phyloP scores from a whole-genome alignment of 2,797 vertebrate genomes.

The Potorous gilbertii region DNA sequence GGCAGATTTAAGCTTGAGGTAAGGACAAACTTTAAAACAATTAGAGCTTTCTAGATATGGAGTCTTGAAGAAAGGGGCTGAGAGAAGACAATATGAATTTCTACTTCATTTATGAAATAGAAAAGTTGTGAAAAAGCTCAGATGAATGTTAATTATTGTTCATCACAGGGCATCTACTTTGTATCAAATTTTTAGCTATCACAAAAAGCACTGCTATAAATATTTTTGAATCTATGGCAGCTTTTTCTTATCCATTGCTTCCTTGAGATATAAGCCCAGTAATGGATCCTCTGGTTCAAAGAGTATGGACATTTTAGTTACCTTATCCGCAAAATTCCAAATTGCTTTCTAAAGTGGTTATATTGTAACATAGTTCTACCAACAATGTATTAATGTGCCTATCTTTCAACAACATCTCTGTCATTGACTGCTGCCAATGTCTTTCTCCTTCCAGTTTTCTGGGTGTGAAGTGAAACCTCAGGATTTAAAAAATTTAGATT shows the following conservation, averaged over 20 bases:
- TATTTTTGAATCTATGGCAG: neutral
- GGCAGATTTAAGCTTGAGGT: neutral
- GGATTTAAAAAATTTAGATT: neutral
- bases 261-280: neutral
- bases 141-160: slow-evolving; percentile 73
- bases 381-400: neutral
- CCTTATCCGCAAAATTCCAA: neutral
- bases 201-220: neutral
- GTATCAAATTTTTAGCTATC: neutral
- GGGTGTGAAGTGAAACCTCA: neutral
- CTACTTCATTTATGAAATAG: neutral
- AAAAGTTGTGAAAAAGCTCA: slow-evolving; percentile 46
- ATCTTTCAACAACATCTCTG: neutral
- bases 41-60: neutral
- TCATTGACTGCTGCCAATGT: neutral
- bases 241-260: neutral
- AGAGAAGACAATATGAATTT: neutral
- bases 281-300: neutral
- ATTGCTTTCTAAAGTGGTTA: neutral
- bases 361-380: neutral
- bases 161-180: neutral
- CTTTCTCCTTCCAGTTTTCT: neutral
- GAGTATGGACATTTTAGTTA: neutral
- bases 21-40: neutral
- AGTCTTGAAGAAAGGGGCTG: neutral